Evolutionary conservation across 1,140 invertebrate genomes (phyloP).

Genomic region (Caenorhabditis inopinata): DNA sequence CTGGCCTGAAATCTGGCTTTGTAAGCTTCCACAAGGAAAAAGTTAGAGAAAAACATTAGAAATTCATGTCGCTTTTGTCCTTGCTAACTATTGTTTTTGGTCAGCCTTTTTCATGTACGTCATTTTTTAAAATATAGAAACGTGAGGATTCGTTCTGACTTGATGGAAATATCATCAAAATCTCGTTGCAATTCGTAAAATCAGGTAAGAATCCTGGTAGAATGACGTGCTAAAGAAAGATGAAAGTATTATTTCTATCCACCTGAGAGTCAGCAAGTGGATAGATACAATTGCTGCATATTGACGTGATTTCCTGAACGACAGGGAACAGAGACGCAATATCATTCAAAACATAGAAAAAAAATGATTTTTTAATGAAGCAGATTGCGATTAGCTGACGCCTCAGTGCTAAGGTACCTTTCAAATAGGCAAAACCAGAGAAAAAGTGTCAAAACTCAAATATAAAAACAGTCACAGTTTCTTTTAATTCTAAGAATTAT

Average conservation of each 20-base stretch:
- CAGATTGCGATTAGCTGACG: too few species aligned
- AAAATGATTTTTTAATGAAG: too few species aligned
- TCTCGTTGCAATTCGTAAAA: too few species aligned
- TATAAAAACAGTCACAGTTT: too few species aligned
- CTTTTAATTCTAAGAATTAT: too few species aligned
- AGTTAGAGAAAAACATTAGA: conserved; percentile 11
- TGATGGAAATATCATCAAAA: too few species aligned
- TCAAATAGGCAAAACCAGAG: too few species aligned
- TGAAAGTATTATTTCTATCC: too few species aligned
- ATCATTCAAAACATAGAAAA: not conserved
- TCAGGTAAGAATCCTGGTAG: not conserved
- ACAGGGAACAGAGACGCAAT: not conserved
- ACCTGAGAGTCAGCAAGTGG: not conserved
- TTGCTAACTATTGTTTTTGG: conserved; percentile 17
- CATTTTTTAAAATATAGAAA: not conserved
- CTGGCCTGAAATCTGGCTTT: conserved; percentile 17
- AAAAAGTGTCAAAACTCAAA: too few species aligned
- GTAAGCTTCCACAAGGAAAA: not conserved
- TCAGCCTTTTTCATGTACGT: not conserved
- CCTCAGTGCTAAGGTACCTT: too few species aligned
- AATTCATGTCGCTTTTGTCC: conserved; percentile 31
- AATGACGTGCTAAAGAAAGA: not conserved
- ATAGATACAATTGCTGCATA: not conserved
- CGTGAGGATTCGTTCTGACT: conserved; percentile 1
- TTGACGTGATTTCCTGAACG: not conserved